A percentile compares a stretch with the other conserved stretches of the same genome.
Conservation (phyloP, 2,113 vertebrate species). For the Garra rufa region DNA sequence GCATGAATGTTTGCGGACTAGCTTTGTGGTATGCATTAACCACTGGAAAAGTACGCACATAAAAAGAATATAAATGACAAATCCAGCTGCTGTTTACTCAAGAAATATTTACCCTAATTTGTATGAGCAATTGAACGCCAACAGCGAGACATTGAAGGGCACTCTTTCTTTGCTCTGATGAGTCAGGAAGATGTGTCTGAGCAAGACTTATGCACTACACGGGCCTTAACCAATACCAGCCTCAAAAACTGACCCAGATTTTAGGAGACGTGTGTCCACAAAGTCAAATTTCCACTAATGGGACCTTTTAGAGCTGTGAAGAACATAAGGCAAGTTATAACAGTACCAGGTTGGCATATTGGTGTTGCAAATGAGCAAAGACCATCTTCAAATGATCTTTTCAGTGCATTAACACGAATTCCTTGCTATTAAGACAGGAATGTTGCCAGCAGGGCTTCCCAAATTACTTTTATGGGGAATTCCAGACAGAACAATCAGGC, state of each 20-base stretch:
- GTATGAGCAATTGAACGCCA: background rate
- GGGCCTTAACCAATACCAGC: slow-evolving; percentile 1
- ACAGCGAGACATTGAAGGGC: background rate
- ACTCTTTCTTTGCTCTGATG: slow-evolving; percentile 5
- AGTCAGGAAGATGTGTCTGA: slow-evolving; percentile 18
- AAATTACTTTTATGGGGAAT: background rate
- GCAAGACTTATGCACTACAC: background rate
- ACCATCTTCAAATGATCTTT: background rate
- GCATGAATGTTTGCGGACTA: slow-evolving; percentile 21
- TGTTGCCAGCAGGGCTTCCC: slow-evolving; percentile 14
- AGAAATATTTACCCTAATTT: background rate
- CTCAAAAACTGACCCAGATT: slow-evolving; percentile 17
- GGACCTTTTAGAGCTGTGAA: background rate
- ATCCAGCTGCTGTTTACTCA: slow-evolving; percentile 28
- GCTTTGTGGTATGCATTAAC: slow-evolving; percentile 42
- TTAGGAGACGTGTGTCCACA: background rate
- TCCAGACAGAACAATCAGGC: background rate
- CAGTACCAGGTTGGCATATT: background rate
- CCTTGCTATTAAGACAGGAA: background rate
- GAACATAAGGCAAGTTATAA: background rate
- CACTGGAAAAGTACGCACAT: background rate
- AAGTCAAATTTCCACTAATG: background rate
- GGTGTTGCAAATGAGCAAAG: background rate
- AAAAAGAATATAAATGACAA: slow-evolving; percentile 6
- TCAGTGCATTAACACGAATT: background rate